These are phyloP conservation scores for Coluber constrictor DNA, from an alignment of 2,797 vertebrate species.

Conservation along the genomic window DNA sequence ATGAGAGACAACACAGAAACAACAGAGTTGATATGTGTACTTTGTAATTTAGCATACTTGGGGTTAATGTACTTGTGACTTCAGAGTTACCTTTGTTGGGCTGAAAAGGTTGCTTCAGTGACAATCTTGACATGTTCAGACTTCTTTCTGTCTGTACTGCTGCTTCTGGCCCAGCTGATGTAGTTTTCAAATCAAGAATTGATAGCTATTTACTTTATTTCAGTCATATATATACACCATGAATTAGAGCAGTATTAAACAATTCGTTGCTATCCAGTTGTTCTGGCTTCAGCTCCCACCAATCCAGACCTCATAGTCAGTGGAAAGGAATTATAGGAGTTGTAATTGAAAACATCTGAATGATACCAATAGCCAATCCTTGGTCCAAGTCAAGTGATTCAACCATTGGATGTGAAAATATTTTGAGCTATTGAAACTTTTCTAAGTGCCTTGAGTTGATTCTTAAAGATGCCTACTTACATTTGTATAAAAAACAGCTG, in stretches of 20 bases:
- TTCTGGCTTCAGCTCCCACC: neutral
- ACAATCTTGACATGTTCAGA: neutral
- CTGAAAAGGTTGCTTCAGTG: neutral
- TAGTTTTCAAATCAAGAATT: neutral
- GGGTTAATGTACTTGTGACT: neutral
- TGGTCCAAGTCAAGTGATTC: conserved; percentile 16
- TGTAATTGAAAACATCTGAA: neutral
- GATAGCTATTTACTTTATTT: conserved; percentile 18
- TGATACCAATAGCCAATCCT: neutral
- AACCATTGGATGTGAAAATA: conserved; percentile 7
- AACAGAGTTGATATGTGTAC: neutral
- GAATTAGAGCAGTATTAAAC: neutral
- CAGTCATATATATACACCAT: neutral
- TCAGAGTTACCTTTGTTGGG: neutral
- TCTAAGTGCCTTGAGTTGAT: conserved; percentile 8
- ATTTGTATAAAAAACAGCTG: conserved; percentile 21
- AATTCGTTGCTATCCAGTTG: neutral
- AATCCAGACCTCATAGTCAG: neutral
- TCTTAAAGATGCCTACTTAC: conserved; percentile 16
- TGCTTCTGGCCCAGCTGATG: neutral
- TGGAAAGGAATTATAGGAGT: neutral
- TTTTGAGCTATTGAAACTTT: conserved; percentile 39
- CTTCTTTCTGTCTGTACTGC: neutral
- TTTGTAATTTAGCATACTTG: neutral
- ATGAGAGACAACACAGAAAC: neutral